Evolutionary conservation across 2,113 vertebrate species (phyloP), one percentile per base, ranked within the genome.

Genomic region (Corythornis madagascariensis): DNA sequence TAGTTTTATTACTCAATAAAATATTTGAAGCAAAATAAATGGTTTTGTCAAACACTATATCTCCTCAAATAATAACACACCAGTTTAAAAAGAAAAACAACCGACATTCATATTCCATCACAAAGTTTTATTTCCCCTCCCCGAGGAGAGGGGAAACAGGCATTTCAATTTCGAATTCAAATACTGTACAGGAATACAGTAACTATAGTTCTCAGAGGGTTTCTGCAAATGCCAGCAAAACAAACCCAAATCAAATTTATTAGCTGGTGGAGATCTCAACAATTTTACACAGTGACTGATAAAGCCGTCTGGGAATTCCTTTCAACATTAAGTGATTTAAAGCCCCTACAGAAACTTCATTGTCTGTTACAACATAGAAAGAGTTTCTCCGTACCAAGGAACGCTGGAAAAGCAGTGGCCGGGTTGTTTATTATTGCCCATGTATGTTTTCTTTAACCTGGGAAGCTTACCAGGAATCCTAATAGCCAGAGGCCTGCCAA

Each of bases 211-310:
- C 97, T 98, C 97, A 43, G 87, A 98, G 97, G 97, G 96, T 97
- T 97, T 98, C 96, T 93, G 94, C 91, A 97, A 98, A 97, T 97
- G 97, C 95, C 98, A 97, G 94, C 95, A 96, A 97, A 97, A 92
- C 95, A 94, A 97, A 94, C 74, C 93, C 82, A 94, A 97, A 96
- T 97, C 92, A 96, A 97, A 98, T 98, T 98, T 98, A 98, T 98
- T 97, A 97, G 97, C 97, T 97, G 94, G 82, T 94, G 71, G 93
- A 96, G 96, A 96, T 97, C 94, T 94, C 95, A 95, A 97, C 95
- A 96, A 95, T 97, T 97, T 98, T 97, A 97, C 95, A 33, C 93
- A 89, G 97, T 95, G 33, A 74, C 96, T 96, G 97, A 98, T 97
- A 95, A 94, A 94, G 97, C 94, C 96, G 22, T 75, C 42, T 83